These are phyloP conservation scores for Avahi laniger DNA, from an alignment of 2,797 vertebrate genomes.

Conservation along the genomic window DNA sequence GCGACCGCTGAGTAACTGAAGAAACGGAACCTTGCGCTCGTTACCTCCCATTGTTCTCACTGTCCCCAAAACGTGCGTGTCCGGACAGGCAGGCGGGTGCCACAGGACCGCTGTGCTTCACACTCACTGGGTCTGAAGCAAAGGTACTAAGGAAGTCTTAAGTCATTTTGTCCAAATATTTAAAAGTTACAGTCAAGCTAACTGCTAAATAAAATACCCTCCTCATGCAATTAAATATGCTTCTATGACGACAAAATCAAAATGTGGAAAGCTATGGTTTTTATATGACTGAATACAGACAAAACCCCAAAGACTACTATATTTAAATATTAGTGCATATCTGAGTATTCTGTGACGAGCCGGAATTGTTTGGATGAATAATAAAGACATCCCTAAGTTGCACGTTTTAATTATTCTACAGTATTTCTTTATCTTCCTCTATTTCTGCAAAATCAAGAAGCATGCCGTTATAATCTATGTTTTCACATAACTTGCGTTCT, in stretches of 20 bases:
- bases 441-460: not conserved
- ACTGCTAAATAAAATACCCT: not conserved
- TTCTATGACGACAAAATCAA: not conserved
- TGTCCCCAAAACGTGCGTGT: not conserved
- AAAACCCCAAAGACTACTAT: not conserved
- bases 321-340: not conserved
- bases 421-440: not conserved
- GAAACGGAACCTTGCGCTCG: not conserved
- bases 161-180: not conserved
- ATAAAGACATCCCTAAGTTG: not conserved
- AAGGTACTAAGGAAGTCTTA: not conserved
- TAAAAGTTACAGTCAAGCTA: not conserved
- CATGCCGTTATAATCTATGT: not conserved
- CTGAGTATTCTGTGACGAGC: not conserved
- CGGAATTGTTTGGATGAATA: not conserved
- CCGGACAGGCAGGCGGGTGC: rapidly evolving
- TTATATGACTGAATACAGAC: not conserved
- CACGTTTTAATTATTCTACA: not conserved
- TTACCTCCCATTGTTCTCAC: no score
- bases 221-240: not conserved
- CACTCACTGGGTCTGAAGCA: not conserved
- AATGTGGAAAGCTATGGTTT: not conserved
- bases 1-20: not conserved
- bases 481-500: not conserved
- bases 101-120: no score